Percentiles rank a stretch among this genome's conserved stretches.
These are phyloP conservation scores for Bedellia somnulentella DNA, from an alignment of 2,888 invertebrate species.

Conservation along the genomic window DNA sequence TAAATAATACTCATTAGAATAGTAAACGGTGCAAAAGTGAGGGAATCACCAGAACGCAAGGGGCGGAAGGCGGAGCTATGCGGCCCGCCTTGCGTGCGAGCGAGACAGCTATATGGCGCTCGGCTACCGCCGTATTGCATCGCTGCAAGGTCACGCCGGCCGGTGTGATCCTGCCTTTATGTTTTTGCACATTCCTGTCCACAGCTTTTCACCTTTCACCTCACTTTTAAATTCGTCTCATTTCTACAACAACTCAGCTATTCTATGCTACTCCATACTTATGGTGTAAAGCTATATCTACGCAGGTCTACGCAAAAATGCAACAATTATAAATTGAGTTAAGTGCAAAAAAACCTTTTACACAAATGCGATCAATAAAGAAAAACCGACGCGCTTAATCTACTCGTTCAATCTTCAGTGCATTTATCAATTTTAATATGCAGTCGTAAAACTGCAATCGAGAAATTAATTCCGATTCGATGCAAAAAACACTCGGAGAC, in stretches of 20 bases:
- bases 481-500: conserved; percentile 11
- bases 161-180: conserved; percentile 3
- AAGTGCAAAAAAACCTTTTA: no score
- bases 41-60: conserved; percentile 36
- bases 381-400: no score
- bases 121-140: conserved; percentile 11
- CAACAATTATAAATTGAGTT: no score
- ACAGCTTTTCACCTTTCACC: no score
- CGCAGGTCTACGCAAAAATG: no score
- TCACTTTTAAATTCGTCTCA: no score
- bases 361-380: no score
- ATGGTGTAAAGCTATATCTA: no score
- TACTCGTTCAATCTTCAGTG: conserved; percentile 1
- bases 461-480: conserved; percentile 5
- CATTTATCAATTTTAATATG: conserved; percentile 6
- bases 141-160: conserved; percentile 33
- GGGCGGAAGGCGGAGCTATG: conserved; percentile 46
- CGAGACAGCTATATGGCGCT: conserved; percentile 22
- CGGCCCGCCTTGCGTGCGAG: conserved; percentile 28
- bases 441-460: conserved; percentile 7
- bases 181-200: conserved; percentile 17
- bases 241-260: no score
- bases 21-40: no score
- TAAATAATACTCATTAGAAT: no score
- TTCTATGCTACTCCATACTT: no score